A percentile compares a stretch with the other conserved stretches of the same genome.
Evolutionary conservation across 2,888 invertebrate species (phyloP).

Genomic region (Tipula vernalis): DNA sequence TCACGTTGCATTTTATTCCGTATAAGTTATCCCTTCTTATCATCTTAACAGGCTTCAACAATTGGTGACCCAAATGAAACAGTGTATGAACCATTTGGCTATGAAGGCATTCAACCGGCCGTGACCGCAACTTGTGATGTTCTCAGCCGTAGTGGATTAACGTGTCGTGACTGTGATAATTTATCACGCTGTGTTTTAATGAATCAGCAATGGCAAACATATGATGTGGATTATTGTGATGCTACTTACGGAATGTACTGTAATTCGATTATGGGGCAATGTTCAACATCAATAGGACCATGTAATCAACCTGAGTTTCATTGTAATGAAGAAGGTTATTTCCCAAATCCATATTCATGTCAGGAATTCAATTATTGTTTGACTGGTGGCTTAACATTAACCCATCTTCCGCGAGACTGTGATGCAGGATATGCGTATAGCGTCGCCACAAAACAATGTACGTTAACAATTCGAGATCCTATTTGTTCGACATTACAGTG

Average conservation of each 20-base stretch:
- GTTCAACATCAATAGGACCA: neutral
- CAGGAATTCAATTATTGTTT: neutral
- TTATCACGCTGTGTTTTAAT: neutral
- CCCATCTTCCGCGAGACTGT: neutral
- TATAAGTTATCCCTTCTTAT: too few species aligned
- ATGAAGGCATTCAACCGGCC: neutral
- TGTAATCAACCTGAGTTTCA: neutral
- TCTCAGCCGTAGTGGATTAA: neutral
- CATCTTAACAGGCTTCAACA: neutral
- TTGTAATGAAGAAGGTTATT: slow-evolving; percentile 6
- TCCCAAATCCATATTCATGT: neutral
- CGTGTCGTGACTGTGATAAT: neutral
- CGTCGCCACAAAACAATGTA: neutral
- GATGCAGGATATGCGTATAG: neutral
- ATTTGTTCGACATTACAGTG: neutral
- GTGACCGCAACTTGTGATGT: neutral
- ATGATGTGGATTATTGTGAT: neutral
- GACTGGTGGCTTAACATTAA: neutral
- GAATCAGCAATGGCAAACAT: neutral
- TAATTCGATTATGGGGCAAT: neutral
- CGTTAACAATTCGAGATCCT: neutral
- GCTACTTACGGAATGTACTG: neutral
- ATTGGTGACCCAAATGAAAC: neutral
- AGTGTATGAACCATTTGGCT: neutral
- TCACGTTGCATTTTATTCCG: neutral